Base-by-base conservation (phyloP, 2,113 vertebrate genomes). In the Centropus bengalensis region DNA sequence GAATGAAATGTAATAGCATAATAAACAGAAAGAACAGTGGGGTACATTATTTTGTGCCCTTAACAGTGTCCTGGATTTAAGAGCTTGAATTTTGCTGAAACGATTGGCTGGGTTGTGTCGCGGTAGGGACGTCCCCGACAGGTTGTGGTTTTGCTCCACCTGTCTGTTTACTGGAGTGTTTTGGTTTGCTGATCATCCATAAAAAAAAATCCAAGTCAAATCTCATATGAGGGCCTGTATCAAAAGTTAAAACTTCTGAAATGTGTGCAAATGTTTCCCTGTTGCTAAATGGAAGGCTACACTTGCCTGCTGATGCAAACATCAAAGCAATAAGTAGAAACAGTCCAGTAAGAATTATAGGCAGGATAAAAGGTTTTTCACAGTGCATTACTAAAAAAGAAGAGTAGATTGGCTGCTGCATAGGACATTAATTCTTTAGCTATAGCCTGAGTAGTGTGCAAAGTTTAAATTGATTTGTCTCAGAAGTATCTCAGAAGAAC, bases 391-490 rank as follows among this genome's bases (percentile, higher is more conserved):
- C 82, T 69, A 45, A 76, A 86, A 89, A 77, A 42, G 38, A 70
- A 26, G 24, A 85, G 28, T 69, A 69, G 66, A 60, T 93, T 82
- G 75, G 51, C 55, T 94, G 32, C 45, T 89, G 32, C 32, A 69
- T 36, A 85, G 54, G 33, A 74, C 40, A 54, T 89, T 79, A 81
- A 44, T 93, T 89, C 49, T 92, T 62, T 33, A 59, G 40, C 51
- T 86, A 36, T 76, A 74, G 5, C 23, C 12, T 56, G 52, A 79
- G 12, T 33, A 94, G 38, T 42, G 33, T 70, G 23, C 11, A 40
- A 81, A 82, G 42, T 70, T 93, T 83, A 73, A 82, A 96, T 74
- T 88, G 14, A 91, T 94, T 86, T 93, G 78, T 86, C 63, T 63
- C 5, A 8, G 23, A 67, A 88, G 67, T 30, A 70, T 71, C 44